A percentile compares a stretch with the other conserved stretches of the same genome.
These are phyloP conservation scores for Drosophila murphyi DNA, from an alignment of 1,140 invertebrate genomes.

Conservation along the genomic window DNA sequence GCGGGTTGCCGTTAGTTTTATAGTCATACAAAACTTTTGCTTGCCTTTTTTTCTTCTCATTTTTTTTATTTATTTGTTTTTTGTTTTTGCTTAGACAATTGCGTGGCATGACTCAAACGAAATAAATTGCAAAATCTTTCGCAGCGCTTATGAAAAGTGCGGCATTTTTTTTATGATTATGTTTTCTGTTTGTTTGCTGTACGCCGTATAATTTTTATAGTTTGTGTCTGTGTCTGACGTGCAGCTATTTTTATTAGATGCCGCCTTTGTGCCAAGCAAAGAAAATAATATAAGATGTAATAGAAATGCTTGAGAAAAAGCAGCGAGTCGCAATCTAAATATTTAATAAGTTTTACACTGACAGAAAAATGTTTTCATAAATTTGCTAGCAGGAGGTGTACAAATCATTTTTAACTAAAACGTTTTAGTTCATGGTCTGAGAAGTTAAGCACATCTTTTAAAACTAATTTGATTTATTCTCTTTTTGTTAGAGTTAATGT, in stretches of 20 bases:
- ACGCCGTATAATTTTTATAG: constrained; percentile 61
- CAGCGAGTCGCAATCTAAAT: constrained; percentile 44
- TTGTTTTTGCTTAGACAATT: constrained; percentile 60
- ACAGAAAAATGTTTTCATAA: no score
- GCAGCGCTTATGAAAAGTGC: constrained; percentile 66
- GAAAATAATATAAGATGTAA: constrained; percentile 49
- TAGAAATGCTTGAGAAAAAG: constrained; percentile 25
- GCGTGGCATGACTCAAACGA: constrained; percentile 73
- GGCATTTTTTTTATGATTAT: constrained; percentile 67
- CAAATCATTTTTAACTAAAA: no score
- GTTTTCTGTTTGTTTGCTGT: constrained; percentile 50
- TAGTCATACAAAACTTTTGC: constrained; percentile 62
- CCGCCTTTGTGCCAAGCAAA: constrained; percentile 12
- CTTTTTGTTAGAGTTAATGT: no score
- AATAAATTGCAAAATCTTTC: constrained; percentile 82
- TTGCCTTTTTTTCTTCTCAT: constrained; percentile 10
- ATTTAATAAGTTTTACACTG: constrained; percentile 61
- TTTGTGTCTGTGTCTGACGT: constrained; percentile 57
- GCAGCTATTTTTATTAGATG: constrained; percentile 67
- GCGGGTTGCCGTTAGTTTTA: constrained; percentile 65
- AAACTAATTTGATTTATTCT: no score
- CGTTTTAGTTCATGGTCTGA: no score
- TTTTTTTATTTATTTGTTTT: not conserved
- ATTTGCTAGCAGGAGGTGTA: no score
- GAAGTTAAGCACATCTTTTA: no score